Evolutionary conservation across 1,140 invertebrate genomes (phyloP), one percentile per base, ranked within the genome.

Genomic region (Maniola jurtina): DNA sequence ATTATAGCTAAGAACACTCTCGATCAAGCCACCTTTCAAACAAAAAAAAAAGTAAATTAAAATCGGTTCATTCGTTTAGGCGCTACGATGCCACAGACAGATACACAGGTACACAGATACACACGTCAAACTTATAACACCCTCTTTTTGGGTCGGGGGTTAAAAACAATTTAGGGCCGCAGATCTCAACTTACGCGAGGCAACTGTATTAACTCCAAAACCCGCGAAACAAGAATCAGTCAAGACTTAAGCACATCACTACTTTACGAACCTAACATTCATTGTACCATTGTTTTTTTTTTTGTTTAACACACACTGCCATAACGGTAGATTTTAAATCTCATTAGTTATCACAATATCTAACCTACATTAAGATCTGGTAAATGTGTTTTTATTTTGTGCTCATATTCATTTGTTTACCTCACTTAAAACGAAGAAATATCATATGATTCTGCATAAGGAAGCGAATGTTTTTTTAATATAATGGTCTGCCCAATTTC

Each of bases 301-400:
- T 52, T 78, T 83, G 75, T 75, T 76, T 74, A 64, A 58, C 72
- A 81, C 80, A 77, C 75, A 78, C 72, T 77, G 79, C 76, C 79
- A 70, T 61, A 68, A 73, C 76, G 78, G 79, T 77, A 80, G 80
- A 77, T 82, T 78, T 80, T 72, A 79, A 88, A 87, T 90, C 86
- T 90, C 87, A 87, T 83, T 81, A 80, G 77, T 84, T 90, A 88
- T 90, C 86, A 90, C 86, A 88, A 83, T 84, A 80, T 86, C 79
- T 88, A 88, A 81, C 77, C 83, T 87, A 89, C 63, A 79, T 78
- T 80, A 87, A 86, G 83, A 87, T 86, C 84, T 86, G 84, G 75
- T 72, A 79, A 79, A 80, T 77, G 81, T 73, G 73, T 82, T 45
- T 45, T 45, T 45, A 11, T 81, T 82, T 88, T 86, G 83, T 87